Evolutionary conservation across 2,797 vertebrate genomes (phyloP), one percentile per base, ranked within the genome.

Genomic region (Aselliscus stoliczkanus): DNA sequence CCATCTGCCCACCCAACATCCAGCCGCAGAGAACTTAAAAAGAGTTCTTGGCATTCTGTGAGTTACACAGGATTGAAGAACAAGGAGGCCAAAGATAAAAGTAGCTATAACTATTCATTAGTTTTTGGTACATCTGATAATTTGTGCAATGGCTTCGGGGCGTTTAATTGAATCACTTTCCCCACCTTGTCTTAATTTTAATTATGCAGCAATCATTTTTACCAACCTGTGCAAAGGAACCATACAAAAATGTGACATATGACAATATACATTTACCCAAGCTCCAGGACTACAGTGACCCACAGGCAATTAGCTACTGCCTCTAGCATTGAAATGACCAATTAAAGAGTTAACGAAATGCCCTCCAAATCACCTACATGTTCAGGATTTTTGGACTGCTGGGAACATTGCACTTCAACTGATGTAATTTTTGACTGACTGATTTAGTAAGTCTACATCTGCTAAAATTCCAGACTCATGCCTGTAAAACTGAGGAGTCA

Each of bases 341-440:
- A 98, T 99, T 98, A 99, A 98, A 99, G 98, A 98, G 98, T 98
- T 99, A 98, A 98, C 97, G 97, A 98, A 99, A 98, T 97, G 98
- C 98, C 98, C 98, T 98, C 98, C 97, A 98, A 98, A 98, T 98
- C 98, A 98, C 98, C 98, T 98, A 98, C 98, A 97, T 98, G 98
- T 98, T 98, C 97, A 92, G 98, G 97, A 97, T 98, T 98, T 97
- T 98, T 97, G 98, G 98, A 98, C 98, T 98, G 98, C 98, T 97
- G 95, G 31, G 98, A 98, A 98, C 97, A 97, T 96, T 98, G 97
- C 91, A 97, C 97, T 98, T 98, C 97, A 98, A 98, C 97, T 75
- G 98, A 98, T 98, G 98, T 97, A 98, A 98, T 98, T 98, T 98
- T 98, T 99, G 98, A 98, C 98, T 98, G 98, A 98, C 98, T 98